phyloP scores from a whole-genome alignment of 1,140 invertebrate species.

The Pseudomyrmex cubaensis region DNA sequence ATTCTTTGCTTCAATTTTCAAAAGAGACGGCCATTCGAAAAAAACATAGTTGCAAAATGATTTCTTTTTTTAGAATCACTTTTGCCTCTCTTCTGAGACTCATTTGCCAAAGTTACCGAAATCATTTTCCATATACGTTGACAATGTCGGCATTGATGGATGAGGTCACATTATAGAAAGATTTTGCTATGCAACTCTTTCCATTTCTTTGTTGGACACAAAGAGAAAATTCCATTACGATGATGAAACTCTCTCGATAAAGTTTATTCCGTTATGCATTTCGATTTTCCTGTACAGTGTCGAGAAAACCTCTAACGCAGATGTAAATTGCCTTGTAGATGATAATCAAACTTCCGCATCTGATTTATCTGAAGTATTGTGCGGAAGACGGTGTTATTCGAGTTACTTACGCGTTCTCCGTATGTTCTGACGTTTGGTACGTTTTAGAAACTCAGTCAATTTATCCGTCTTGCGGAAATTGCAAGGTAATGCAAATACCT shows the following conservation, averaged over 20 bases:
- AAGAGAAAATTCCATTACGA: slow-evolving; percentile 25
- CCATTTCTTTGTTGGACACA: not conserved
- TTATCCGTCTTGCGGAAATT: slow-evolving; percentile 46
- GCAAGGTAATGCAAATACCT: slow-evolving; percentile 15
- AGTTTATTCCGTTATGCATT: slow-evolving; percentile 14
- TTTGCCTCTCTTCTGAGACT: not conserved
- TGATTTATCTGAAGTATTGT: slow-evolving; percentile 14
- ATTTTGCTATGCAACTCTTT: not conserved
- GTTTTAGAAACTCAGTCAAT: slow-evolving; percentile 49
- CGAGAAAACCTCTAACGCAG: slow-evolving; percentile 24
- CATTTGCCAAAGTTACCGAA: not conserved
- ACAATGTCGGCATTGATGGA: slow-evolving; percentile 6
- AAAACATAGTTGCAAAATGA: not conserved
- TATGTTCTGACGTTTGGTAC: not conserved
- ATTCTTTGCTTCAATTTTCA: not conserved
- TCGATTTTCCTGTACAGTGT: not conserved
- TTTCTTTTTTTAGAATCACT: not conserved
- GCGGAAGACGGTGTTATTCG: slow-evolving; percentile 17
- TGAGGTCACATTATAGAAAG: not conserved
- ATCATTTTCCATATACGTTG: not conserved
- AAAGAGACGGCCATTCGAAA: not conserved
- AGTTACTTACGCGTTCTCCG: not conserved
- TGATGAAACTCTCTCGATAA: slow-evolving; percentile 2
- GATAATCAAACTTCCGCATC: no score
- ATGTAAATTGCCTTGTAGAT: not conserved